A percentile compares a stretch with the other conserved stretches of the same genome.
These are phyloP conservation scores for Bombycilla garrulus DNA, from an alignment of 2,113 vertebrate species.

Conservation along the genomic window DNA sequence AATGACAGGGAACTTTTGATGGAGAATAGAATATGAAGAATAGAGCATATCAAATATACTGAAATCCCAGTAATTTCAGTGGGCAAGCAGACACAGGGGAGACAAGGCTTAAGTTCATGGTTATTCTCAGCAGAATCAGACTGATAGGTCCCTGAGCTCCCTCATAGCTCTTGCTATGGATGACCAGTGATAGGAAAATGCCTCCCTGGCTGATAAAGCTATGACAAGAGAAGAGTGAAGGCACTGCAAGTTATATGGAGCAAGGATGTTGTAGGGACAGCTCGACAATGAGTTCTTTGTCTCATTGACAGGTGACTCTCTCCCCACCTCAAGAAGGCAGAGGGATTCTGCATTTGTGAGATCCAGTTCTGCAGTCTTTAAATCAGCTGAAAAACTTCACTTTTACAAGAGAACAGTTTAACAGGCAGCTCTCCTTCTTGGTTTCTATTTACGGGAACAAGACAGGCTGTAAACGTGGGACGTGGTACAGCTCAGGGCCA, in stretches of 20 bases:
- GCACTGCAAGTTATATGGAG: neutral
- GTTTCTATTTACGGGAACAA: neutral
- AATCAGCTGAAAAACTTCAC: neutral
- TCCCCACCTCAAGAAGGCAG: neutral
- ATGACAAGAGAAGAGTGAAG: neutral
- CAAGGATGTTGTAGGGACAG: neutral
- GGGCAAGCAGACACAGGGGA: neutral
- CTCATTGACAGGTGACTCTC: neutral
- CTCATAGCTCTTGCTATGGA: neutral
- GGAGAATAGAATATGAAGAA: neutral
- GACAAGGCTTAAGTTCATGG: neutral
- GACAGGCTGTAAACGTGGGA: neutral
- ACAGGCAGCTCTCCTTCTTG: neutral
- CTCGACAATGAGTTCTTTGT: neutral
- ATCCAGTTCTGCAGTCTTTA: neutral
- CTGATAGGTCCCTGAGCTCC: neutral
- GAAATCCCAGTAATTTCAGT: neutral
- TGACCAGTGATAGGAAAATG: neutral
- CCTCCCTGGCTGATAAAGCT: neutral
- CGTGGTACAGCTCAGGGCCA: conserved; percentile 14
- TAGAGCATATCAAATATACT: neutral
- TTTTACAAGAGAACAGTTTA: neutral
- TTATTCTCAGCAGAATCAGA: neutral
- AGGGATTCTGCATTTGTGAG: neutral
- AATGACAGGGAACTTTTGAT: neutral